These are phyloP conservation scores for Meliscaeva auricollis DNA, from an alignment of 2,888 invertebrate species.

Conservation along the genomic window DNA sequence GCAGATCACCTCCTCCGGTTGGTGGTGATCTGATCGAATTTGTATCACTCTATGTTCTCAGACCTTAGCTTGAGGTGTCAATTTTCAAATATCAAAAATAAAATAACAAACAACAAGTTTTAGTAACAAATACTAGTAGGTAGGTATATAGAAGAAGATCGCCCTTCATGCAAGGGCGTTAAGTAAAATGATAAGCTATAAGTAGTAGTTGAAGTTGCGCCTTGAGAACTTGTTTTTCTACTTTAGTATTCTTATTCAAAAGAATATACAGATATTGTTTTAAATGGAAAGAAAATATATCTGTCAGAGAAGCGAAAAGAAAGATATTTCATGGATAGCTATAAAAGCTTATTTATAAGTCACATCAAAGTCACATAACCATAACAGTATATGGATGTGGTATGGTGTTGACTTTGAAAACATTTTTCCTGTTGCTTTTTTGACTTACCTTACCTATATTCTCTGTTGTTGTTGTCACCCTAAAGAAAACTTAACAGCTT, in stretches of 20 bases:
- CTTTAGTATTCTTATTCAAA: not conserved
- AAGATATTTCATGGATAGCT: not conserved
- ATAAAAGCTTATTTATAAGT: not conserved
- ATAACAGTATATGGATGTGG: not conserved
- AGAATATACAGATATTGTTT: not conserved
- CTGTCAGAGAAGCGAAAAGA: not conserved
- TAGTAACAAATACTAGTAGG: too few species aligned
- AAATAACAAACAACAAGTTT: constrained; percentile 7
- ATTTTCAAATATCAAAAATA: constrained; percentile 22
- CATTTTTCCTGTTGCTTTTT: not conserved
- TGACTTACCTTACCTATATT: not conserved
- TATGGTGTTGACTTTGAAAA: not conserved
- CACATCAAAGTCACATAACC: not conserved
- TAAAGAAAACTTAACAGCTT: not conserved
- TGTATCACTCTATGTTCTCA: not conserved
- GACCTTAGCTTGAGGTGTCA: not conserved
- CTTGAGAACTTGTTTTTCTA: not conserved
- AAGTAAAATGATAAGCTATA: not conserved
- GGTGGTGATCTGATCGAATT: not conserved
- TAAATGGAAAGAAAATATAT: not conserved
- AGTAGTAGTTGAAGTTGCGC: too few species aligned
- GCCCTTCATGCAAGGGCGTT: constrained; percentile 28
- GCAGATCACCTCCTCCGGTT: constrained; percentile 17
- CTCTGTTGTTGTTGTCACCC: not conserved
- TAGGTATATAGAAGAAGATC: constrained; percentile 1